phyloP scores from a whole-genome alignment of 2,113 vertebrate species.

The Heterochromis multidens region DNA sequence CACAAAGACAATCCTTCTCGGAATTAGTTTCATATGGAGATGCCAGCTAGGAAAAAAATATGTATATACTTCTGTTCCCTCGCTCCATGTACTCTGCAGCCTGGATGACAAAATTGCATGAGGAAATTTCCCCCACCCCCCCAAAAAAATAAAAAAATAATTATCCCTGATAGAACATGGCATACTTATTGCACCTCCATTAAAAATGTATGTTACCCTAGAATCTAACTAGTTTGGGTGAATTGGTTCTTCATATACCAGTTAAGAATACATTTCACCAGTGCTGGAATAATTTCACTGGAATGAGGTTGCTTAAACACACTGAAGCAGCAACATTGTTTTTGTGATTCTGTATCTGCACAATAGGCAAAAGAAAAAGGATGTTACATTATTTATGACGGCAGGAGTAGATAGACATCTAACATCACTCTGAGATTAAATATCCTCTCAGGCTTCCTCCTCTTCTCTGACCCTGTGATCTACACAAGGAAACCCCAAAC shows the following conservation, averaged over 20 bases:
- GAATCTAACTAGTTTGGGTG: not conserved
- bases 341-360: slow-evolving; percentile 16
- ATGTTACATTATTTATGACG: slow-evolving; percentile 54
- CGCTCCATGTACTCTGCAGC: not conserved
- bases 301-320: not conserved
- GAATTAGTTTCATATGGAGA: slow-evolving; percentile 60
- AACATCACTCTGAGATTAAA: slow-evolving; percentile 28
- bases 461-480: slow-evolving; percentile 29
- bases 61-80: slow-evolving; percentile 25
- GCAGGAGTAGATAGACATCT: slow-evolving; percentile 18
- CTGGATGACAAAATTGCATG: slow-evolving; percentile 18
- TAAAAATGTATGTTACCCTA: slow-evolving; percentile 6
- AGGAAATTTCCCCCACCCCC: slow-evolving; percentile 9
- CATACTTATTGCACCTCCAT: slow-evolving; percentile 5
- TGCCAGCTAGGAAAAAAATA: slow-evolving; percentile 38
- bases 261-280: not conserved
- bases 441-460: not conserved
- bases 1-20: slow-evolving; percentile 57
- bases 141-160: not conserved
- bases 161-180: slow-evolving; percentile 3
- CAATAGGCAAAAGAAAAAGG: not conserved
- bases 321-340: not conserved
- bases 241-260: not conserved
- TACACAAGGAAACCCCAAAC: slow-evolving; percentile 46
- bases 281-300: not conserved